A percentile compares a stretch with the other conserved stretches of the same genome.
These are phyloP conservation scores for Eustalomyia histrio DNA, from an alignment of 2,888 invertebrate genomes.

Conservation along the genomic window DNA sequence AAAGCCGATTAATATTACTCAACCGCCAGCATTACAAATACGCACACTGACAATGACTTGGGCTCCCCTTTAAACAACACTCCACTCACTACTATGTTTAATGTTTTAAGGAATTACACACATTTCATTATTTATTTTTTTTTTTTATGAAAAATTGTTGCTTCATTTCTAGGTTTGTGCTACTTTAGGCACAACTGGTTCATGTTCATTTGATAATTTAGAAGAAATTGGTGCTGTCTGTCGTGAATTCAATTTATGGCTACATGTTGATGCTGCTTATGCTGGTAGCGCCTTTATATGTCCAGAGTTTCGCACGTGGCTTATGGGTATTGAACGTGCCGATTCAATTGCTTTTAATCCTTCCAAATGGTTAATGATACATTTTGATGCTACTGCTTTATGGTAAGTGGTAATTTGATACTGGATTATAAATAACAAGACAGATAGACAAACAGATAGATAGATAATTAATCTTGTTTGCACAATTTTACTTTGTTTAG, in stretches of 20 bases:
- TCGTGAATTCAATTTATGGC: conserved; percentile 91
- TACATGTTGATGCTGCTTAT: conserved; percentile 98
- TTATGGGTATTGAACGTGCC: conserved; percentile 93
- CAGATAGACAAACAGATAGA: too few species aligned
- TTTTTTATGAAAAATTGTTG: conserved; percentile 8
- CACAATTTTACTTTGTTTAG: conserved; percentile 80
- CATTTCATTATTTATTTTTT: conserved; percentile 22
- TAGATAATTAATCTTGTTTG: not conserved
- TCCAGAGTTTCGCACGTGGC: conserved; percentile 95
- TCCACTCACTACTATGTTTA: conserved; percentile 28
- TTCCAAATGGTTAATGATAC: conserved; percentile 99
- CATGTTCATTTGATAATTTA: conserved; percentile 97
- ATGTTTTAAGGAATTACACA: conserved; percentile 23
- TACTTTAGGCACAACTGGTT: conserved; percentile 97
- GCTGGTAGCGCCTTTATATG: conserved; percentile 98
- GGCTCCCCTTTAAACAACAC: conserved; percentile 12
- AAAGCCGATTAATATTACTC: conserved; percentile 60
- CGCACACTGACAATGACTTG: not conserved
- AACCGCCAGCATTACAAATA: conserved; percentile 60
- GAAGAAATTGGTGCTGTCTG: conserved; percentile 84
- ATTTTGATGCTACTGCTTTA: conserved; percentile 99
- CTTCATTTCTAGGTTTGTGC: conserved; percentile 83
- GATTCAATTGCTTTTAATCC: conserved; percentile 99
- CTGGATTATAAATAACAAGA: not conserved
- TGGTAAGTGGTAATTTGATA: conserved; percentile 84